A percentile compares a stretch with the other conserved stretches of the same genome.
Conservation (phyloP, 2,888 invertebrate genomes). For the Drosophila mimetica region DNA sequence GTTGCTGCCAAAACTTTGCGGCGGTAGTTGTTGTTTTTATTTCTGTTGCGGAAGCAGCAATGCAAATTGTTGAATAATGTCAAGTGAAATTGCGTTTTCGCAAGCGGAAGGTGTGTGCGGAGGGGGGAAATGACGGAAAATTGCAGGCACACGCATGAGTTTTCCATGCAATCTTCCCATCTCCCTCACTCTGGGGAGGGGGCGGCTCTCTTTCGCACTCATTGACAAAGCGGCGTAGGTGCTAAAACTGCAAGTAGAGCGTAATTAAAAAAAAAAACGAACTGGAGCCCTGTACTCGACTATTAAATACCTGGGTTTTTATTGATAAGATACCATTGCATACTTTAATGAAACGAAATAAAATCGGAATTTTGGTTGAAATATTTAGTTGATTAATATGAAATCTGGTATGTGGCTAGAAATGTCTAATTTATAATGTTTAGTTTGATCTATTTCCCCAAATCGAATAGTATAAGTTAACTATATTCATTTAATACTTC, state of each 20-base stretch:
- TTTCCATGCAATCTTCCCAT: background rate
- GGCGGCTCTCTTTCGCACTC: constrained; percentile 3
- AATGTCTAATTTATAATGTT: no score
- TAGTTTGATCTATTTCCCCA: no score
- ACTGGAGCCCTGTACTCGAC: background rate
- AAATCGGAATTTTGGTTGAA: background rate
- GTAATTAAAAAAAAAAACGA: constrained; percentile 16
- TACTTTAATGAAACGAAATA: background rate
- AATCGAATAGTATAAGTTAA: background rate
- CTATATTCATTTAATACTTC: background rate
- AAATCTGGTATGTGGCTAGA: background rate
- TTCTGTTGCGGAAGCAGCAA: constrained; percentile 60
- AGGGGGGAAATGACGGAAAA: constrained; percentile 48
- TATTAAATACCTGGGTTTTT: background rate
- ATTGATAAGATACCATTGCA: background rate
- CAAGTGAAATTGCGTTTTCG: constrained; percentile 61
- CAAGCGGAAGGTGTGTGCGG: background rate
- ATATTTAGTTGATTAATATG: background rate
- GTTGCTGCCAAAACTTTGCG: constrained; percentile 62
- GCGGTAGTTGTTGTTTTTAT: constrained; percentile 51
- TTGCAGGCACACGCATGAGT: constrained; percentile 24
- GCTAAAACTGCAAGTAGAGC: constrained; percentile 22
- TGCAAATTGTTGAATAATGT: constrained; percentile 76
- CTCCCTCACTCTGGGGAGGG: background rate
- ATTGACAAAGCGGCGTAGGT: constrained; percentile 5